A percentile compares a stretch with the other conserved stretches of the same genome.
These are phyloP conservation scores for Phortica magna DNA, from an alignment of 2,888 invertebrate species.

Conservation along the genomic window DNA sequence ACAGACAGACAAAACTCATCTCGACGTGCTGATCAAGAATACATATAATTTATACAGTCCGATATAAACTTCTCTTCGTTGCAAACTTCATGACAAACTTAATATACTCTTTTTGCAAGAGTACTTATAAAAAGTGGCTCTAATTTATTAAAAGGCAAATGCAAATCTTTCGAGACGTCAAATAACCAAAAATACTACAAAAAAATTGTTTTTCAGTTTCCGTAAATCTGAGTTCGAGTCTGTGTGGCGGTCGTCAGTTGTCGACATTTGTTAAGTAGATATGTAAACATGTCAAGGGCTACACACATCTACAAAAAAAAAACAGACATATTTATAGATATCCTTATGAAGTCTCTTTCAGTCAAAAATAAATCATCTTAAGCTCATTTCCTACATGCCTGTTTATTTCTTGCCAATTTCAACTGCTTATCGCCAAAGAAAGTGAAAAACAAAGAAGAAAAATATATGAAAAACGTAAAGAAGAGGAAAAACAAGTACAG, in stretches of 20 bases:
- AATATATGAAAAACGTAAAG: neutral
- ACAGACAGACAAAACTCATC: too few species aligned
- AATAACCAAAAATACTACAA: neutral
- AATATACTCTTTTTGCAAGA: too few species aligned
- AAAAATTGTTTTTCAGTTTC: slow-evolving; percentile 28
- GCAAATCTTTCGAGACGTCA: neutral
- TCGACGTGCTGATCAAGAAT: too few species aligned
- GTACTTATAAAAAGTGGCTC: neutral
- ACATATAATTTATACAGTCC: too few species aligned
- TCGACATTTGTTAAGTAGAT: neutral
- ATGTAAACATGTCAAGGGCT: too few species aligned
- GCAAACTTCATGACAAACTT: too few species aligned
- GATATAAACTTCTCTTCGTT: too few species aligned
- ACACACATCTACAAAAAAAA: neutral
- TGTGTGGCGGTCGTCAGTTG: neutral
- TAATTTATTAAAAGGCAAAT: slow-evolving; percentile 1
- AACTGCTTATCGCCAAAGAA: slow-evolving; percentile 5
- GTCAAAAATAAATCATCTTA: slow-evolving; percentile 17
- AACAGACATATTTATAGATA: neutral
- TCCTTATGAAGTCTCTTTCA: neutral
- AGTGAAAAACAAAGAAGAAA: neutral
- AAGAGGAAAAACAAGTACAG: neutral
- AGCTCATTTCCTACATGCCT: slow-evolving; percentile 24
- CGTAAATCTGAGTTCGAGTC: neutral
- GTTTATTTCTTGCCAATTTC: slow-evolving; percentile 22